Percentiles rank a stretch among this genome's conserved stretches.
phyloP scores from a whole-genome alignment of 2,888 invertebrate genomes.

The Tipula lateralis region DNA sequence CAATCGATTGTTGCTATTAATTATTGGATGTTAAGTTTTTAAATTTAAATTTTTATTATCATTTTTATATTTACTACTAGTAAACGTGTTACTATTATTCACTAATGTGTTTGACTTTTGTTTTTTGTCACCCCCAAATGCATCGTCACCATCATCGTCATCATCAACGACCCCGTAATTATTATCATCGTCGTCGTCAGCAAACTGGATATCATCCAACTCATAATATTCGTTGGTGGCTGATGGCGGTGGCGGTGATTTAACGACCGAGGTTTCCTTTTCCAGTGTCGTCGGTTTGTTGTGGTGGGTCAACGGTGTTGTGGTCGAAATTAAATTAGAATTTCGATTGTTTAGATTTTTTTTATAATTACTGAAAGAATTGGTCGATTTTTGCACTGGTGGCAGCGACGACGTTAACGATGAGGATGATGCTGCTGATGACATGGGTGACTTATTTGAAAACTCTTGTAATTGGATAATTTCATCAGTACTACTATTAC shows the following conservation, averaged over 20 bases:
- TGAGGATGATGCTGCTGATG: slow-evolving; percentile 40
- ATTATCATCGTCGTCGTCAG: slow-evolving; percentile 54
- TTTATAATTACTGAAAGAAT: background rate
- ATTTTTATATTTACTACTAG: background rate
- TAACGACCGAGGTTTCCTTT: slow-evolving; percentile 63
- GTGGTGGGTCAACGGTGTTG: slow-evolving; percentile 38
- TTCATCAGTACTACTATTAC: background rate
- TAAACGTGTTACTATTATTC: background rate
- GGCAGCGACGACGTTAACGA: slow-evolving; percentile 42
- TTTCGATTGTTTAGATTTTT: slow-evolving; percentile 25
- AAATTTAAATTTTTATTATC: slow-evolving; percentile 25
- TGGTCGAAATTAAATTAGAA: slow-evolving; percentile 43
- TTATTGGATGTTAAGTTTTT: slow-evolving; percentile 25
- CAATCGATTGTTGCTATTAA: background rate
- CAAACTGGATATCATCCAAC: slow-evolving; percentile 64
- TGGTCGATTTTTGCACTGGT: slow-evolving; percentile 43
- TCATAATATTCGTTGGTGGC: slow-evolving; percentile 55
- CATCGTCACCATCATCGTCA: background rate
- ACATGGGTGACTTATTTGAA: slow-evolving; percentile 13
- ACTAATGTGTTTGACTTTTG: background rate
- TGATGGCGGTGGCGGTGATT: slow-evolving; percentile 50
- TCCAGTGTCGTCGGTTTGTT: slow-evolving; percentile 49
- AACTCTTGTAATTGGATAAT: slow-evolving; percentile 32
- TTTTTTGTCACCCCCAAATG: background rate
- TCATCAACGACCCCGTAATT: slow-evolving; percentile 26